Evolutionary conservation across 2,888 invertebrate genomes (phyloP), one percentile per base, ranked within the genome.

Genomic region (Cheilosia grossa): DNA sequence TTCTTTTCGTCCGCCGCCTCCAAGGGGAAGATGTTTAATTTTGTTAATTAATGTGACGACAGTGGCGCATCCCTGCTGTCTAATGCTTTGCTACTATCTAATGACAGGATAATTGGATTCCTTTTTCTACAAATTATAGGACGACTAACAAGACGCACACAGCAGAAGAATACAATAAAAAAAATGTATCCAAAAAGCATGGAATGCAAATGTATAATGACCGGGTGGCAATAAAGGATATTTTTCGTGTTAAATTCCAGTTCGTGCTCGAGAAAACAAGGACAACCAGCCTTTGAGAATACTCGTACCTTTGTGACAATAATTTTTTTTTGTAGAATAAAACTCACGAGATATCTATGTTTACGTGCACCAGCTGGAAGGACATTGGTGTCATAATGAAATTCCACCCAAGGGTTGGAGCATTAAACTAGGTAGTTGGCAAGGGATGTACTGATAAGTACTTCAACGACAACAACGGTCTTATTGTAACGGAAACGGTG

Each of bases 81-180:
- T 64, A 73, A 80, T 73, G 73, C 73, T 66, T 80, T 80, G 72
- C 58, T 58, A 66, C 30, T 58, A 47, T 73, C 80, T 80, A 80
- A 80, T 80, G 80, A 73, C 80, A 61, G 59, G 66, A 73, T 80
- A 80, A 80, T 80, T 80, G 80, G 80, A 80, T 80, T 80, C 63
- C 72, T 80, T 66, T 80, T 58, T 44, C 59, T 61, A 42, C 72
- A 80, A 80, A 67, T 73, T 70, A 70, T 56, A 78, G 66, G 44
- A 79, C 59, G 72, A 58, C 9, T 5, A 24, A 17, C 30, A 44
- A 30, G n/a, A 30, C 7, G n/a, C n/a, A 24, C 10, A n/a, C 37
- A 7, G 44, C 19, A 4, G 17, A n/a, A 30, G 17, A n/a, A 10
- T 5, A n/a, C 6, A 44, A 21, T 40, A 40, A 56, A 74, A 4